These are phyloP conservation scores for Monopterus albus DNA, from an alignment of 2,113 vertebrate species.

Conservation along the genomic window DNA sequence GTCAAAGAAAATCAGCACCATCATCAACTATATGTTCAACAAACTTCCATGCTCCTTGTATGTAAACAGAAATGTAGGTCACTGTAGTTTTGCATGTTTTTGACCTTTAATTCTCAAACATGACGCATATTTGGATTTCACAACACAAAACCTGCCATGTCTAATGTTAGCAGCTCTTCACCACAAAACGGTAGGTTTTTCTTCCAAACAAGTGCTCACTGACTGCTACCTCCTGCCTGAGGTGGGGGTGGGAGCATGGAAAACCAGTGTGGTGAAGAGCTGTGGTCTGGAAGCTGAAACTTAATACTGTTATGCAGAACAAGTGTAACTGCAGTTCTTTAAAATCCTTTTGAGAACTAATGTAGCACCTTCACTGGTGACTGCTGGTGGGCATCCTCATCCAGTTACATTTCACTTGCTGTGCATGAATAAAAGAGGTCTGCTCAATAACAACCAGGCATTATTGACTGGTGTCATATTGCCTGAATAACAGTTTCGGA, in stretches of 20 bases:
- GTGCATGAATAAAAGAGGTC: background rate
- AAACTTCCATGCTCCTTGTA: background rate
- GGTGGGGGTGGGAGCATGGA: background rate
- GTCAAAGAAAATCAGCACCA: constrained; percentile 8
- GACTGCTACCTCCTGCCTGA: background rate
- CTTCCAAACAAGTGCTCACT: background rate
- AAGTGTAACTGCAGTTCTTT: constrained; percentile 6
- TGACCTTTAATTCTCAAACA: constrained; percentile 18
- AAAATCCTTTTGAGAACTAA: constrained; percentile 23
- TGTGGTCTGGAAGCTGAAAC: constrained; percentile 6
- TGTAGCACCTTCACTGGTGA: constrained; percentile 30
- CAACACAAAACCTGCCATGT: background rate
- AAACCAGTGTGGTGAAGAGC: constrained; percentile 12
- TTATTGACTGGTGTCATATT: too few species aligned
- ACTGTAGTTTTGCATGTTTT: background rate
- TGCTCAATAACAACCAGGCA: background rate
- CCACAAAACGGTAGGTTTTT: constrained; percentile 9
- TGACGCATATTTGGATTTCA: background rate
- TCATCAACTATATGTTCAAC: background rate
- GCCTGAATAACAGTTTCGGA: too few species aligned
- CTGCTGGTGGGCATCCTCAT: constrained; percentile 37
- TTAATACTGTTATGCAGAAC: background rate
- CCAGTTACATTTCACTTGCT: background rate
- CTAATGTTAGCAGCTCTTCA: background rate
- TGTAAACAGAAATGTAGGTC: background rate